phyloP scores from a whole-genome alignment of 2,888 invertebrate species.

The Tromatobia lineatoria region DNA sequence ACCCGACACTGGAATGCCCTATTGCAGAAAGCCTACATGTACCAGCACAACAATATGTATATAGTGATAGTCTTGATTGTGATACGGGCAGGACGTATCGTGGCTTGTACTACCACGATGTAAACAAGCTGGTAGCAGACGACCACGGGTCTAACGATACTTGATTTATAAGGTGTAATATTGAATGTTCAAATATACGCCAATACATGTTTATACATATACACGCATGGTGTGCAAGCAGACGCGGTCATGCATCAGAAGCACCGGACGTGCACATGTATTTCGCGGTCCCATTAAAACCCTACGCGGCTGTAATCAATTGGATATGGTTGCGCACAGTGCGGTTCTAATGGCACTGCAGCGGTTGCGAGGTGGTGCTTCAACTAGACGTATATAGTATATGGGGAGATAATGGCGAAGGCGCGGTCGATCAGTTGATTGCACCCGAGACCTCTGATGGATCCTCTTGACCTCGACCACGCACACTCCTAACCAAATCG shows the following conservation, averaged over 20 bases:
- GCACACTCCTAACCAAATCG: neutral
- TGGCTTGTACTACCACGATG: constrained; percentile 49
- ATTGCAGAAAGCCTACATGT: constrained; percentile 5
- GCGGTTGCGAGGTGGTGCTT: constrained; percentile 13
- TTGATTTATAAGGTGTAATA: constrained; percentile 63
- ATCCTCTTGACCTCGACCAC: constrained; percentile 14
- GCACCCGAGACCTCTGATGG: constrained; percentile 40
- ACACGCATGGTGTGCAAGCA: constrained; percentile 47
- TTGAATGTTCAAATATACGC: constrained; percentile 41
- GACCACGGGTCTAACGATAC: constrained; percentile 50
- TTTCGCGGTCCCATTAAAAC: constrained; percentile 19
- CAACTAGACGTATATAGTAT: constrained; percentile 34
- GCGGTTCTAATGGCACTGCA: constrained; percentile 42
- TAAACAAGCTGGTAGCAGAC: constrained; percentile 53
- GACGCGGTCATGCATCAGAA: constrained; percentile 36
- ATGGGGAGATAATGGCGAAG: constrained; percentile 39
- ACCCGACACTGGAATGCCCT: neutral
- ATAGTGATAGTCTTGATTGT: constrained; percentile 4
- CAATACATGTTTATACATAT: constrained; percentile 10
- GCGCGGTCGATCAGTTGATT: constrained; percentile 38
- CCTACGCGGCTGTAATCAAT: constrained; percentile 56
- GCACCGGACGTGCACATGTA: constrained; percentile 34
- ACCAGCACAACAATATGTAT: neutral
- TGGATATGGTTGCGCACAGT: constrained; percentile 41
- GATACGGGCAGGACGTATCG: constrained; percentile 6